Evolutionary conservation across 2,797 vertebrate genomes (phyloP).

Genomic region (Danio jaintianensis): DNA sequence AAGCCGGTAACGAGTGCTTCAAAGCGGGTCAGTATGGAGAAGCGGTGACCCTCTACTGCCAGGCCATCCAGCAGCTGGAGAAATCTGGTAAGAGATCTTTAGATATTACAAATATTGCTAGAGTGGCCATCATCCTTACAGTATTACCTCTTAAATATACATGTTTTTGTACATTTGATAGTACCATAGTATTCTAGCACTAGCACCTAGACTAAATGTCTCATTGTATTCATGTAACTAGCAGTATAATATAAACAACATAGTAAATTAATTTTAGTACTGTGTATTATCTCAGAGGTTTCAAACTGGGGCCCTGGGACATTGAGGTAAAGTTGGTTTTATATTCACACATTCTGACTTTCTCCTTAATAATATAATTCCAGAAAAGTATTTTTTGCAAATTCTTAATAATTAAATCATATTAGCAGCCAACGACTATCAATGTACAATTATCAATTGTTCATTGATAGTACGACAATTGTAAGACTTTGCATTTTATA

Average conservation of each 20-base stretch:
- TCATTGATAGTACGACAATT: too few relatives aligned
- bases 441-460: too few relatives aligned
- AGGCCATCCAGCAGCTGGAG: conserved; percentile 82
- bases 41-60: conserved; percentile 82
- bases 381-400: too few relatives aligned
- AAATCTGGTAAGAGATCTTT: conserved; percentile 74
- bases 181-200: neutral
- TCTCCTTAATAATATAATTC: too few relatives aligned
- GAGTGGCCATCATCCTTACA: neutral
- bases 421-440: too few relatives aligned
- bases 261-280: neutral
- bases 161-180: neutral
- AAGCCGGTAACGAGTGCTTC: conserved; percentile 87
- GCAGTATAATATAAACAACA: neutral
- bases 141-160: neutral
- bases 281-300: neutral
- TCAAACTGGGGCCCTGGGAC: neutral
- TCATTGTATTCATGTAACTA: neutral
- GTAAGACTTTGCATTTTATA: too few relatives aligned
- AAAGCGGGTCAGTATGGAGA: conserved; percentile 90
- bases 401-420: too few relatives aligned
- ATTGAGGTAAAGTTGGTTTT: too few relatives aligned
- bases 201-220: neutral
- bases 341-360: too few relatives aligned
- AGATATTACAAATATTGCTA: neutral